phyloP scores from a whole-genome alignment of 2,113 vertebrate species.

The Crocuta crocuta region DNA sequence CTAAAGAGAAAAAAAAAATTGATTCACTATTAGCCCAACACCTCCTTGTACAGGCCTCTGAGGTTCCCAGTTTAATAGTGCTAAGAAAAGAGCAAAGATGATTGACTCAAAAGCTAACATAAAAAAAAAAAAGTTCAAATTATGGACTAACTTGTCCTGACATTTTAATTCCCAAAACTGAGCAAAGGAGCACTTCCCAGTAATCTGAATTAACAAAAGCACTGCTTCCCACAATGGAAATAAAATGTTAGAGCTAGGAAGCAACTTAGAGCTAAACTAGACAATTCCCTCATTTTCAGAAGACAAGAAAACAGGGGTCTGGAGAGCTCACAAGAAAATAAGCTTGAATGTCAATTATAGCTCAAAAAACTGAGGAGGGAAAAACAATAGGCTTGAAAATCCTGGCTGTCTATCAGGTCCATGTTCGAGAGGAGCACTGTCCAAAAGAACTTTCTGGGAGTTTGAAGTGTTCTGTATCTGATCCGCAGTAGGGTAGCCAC shows the following conservation, averaged over 20 bases:
- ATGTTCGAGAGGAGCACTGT: not conserved
- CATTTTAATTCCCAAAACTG: slow-evolving; percentile 52
- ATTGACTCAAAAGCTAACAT: slow-evolving; percentile 2
- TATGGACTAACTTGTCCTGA: not conserved
- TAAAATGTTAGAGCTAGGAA: not conserved
- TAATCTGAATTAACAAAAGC: slow-evolving; percentile 50
- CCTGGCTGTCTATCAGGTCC: not conserved
- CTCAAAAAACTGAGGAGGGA: not conserved
- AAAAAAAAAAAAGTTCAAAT: slow-evolving; percentile 34
- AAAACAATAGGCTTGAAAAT: not conserved
- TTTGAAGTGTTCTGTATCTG: not conserved
- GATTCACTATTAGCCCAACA: not conserved
- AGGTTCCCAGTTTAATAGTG: slow-evolving; percentile 6
- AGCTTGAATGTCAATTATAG: not conserved
- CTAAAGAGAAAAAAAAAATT: not conserved
- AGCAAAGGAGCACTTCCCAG: slow-evolving; percentile 19
- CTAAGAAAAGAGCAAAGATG: not conserved
- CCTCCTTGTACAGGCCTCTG: not conserved
- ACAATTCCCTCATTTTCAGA: slow-evolving; percentile 38
- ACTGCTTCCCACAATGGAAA: not conserved
- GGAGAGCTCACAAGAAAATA: slow-evolving; percentile 12
- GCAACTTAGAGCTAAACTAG: slow-evolving; percentile 20
- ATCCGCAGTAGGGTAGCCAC: not conserved
- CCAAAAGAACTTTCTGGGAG: not conserved
- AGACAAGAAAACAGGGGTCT: not conserved